A percentile compares a stretch with the other conserved stretches of the same genome.
These are phyloP conservation scores for Oncorhynchus gorbuscha DNA, from an alignment of 2,113 vertebrate genomes.

Conservation along the genomic window DNA sequence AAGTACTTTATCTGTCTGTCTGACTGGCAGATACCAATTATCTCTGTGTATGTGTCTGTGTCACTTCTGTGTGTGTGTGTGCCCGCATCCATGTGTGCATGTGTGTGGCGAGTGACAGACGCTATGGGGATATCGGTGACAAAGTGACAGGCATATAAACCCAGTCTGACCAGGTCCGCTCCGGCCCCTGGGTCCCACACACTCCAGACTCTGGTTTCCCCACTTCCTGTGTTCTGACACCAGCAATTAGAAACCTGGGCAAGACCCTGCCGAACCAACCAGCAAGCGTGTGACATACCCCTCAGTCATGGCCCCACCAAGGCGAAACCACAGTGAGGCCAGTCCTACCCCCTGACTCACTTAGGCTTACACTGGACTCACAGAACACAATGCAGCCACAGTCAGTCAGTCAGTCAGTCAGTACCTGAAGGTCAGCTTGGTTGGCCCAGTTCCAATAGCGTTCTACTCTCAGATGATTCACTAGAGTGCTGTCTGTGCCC, in stretches of 20 bases:
- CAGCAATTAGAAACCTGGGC: slow-evolving; percentile 21
- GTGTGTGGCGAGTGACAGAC: slow-evolving; percentile 64
- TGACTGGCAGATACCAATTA: neutral
- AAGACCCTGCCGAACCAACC: too few relatives aligned
- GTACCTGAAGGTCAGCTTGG: too few relatives aligned
- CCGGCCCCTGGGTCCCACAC: slow-evolving; percentile 60
- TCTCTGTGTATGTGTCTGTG: slow-evolving; percentile 3
- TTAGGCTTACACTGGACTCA: too few relatives aligned
- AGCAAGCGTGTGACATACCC: too few relatives aligned
- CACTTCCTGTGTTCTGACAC: slow-evolving; percentile 66
- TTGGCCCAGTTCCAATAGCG: too few relatives aligned
- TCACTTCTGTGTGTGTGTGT: slow-evolving; percentile 50
- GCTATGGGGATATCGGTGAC: slow-evolving; percentile 81
- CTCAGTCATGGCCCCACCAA: too few relatives aligned
- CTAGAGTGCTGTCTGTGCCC: too few relatives aligned
- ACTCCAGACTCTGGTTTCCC: slow-evolving; percentile 54
- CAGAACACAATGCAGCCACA: too few relatives aligned
- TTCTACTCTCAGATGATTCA: too few relatives aligned
- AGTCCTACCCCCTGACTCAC: too few relatives aligned
- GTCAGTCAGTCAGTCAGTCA: too few relatives aligned
- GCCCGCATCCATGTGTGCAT: slow-evolving; percentile 33
- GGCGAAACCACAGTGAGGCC: too few relatives aligned
- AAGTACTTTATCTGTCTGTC: neutral
- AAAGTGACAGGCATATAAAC: slow-evolving; percentile 73
- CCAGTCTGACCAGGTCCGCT: slow-evolving; percentile 66